Evolutionary conservation across 2,888 invertebrate genomes (phyloP).

Genomic region (Ischnus inquisitorius): DNA sequence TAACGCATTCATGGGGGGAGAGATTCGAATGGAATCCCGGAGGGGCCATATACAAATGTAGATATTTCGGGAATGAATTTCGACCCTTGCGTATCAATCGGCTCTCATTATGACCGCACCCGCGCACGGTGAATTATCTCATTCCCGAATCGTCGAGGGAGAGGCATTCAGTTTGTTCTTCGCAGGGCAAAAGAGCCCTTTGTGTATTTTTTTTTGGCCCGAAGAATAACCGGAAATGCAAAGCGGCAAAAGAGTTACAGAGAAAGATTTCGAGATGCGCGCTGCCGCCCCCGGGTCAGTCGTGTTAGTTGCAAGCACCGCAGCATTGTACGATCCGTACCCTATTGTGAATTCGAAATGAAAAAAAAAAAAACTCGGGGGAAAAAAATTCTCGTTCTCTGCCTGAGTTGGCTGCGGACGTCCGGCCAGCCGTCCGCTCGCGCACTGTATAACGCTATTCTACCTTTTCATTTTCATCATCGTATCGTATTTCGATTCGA

Average conservation of each 20-base stretch:
- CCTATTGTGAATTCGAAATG: conserved; percentile 57
- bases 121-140: conserved; percentile 12
- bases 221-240: conserved; percentile 17
- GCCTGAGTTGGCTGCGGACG: conserved; percentile 16
- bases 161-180: neutral
- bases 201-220: neutral
- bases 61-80: conserved; percentile 35
- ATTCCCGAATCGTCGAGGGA: neutral
- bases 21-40: conserved; percentile 32
- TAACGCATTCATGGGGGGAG: conserved; percentile 56
- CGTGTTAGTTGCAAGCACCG: conserved; percentile 48
- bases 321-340: conserved; percentile 29
- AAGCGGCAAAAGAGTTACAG: conserved; percentile 32
- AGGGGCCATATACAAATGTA: conserved; percentile 33
- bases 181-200: conserved; percentile 2
- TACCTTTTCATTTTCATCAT: conserved; percentile 35
- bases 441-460: neutral
- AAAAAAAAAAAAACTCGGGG: conserved; percentile 50
- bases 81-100: conserved; percentile 31
- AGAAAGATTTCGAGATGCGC: neutral
- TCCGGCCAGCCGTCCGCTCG: conserved; percentile 10
- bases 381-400: conserved; percentile 40
- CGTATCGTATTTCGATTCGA: conserved; percentile 40
- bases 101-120: conserved; percentile 34
- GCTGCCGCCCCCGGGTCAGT: conserved; percentile 24